Evolutionary conservation across 1,140 invertebrate species (phyloP), one percentile per base, ranked within the genome.

Genomic region (Homarus americanus): DNA sequence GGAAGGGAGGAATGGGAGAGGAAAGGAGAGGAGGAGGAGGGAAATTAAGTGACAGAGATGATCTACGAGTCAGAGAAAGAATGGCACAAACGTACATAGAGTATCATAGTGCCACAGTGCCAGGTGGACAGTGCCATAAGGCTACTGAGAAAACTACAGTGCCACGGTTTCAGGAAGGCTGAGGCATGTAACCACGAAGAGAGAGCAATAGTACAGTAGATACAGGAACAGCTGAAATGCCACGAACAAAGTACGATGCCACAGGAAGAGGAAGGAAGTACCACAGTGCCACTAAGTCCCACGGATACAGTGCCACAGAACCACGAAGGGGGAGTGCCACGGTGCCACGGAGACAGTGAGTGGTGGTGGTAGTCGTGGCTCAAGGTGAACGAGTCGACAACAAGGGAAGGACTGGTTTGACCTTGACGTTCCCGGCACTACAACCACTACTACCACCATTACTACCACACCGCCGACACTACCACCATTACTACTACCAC

Each of bases 371-470:
- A n/a, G 78, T 80, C n/a, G 7, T 17, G 78, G 79, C 79, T 82
- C 79, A 82, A 82, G 79, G 79, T 82, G 79, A 82, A 82, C 79
- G 28, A 38, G 79, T 82, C 49, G 53, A 36, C 79, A 82, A 82
- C 79, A 53, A 36, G 79, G n/a, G 79, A 63, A 15, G 79, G 63
- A 82, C 79, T 34, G 28, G 44, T n/a, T 34, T 82, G 53, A 24
- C 79, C 79, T 82, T 82, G 79, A 53, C 49, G n/a, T 53, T n/a
- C 79, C 79, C 49, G 53, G 79, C 44, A 44, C 44, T 53, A n/a
- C n/a, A n/a, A n/a, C n/a, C 49, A 82, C 79, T 34, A 24, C 3
- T 24, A 53, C 78, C 76, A 79, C 40, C 36, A 2, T n/a, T n/a
- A 44, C 40, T 32, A 41, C 76, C n/a, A n/a, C 75, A 41, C 75